These are phyloP conservation scores for Halcyon malimbica DNA, from an alignment of 2,113 vertebrate species.

Conservation along the genomic window DNA sequence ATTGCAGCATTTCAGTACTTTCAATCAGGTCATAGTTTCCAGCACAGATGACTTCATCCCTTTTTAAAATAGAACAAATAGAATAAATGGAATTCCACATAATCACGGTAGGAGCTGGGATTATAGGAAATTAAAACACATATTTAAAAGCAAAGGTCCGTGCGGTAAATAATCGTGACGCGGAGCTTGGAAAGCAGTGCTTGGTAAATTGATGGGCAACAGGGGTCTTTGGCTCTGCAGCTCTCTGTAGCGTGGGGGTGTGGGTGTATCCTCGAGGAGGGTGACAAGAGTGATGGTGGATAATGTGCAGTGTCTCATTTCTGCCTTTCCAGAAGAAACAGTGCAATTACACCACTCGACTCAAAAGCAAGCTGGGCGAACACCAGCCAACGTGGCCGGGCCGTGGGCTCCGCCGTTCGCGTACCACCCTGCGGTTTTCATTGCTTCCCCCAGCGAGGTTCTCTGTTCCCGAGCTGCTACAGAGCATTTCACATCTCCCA, in stretches of 20 bases:
- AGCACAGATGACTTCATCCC: slow-evolving; percentile 76
- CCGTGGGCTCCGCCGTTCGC: not conserved
- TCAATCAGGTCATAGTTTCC: slow-evolving; percentile 79
- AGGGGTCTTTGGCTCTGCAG: not conserved
- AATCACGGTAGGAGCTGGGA: slow-evolving; percentile 61
- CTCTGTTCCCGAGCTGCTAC: slow-evolving; percentile 2
- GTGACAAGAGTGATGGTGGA: slow-evolving; percentile 29
- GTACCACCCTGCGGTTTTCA: not conserved
- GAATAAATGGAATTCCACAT: slow-evolving; percentile 79
- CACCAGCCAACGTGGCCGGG: not conserved
- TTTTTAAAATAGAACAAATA: slow-evolving; percentile 77
- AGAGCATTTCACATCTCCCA: slow-evolving; percentile 43
- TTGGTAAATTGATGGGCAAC: not conserved
- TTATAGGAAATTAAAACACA: slow-evolving; percentile 77
- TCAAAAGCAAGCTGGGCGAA: accelerated
- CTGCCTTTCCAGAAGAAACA: slow-evolving; percentile 6
- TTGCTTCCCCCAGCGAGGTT: not conserved
- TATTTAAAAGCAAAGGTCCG: slow-evolving; percentile 56
- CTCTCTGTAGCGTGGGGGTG: not conserved
- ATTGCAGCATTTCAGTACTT: slow-evolving; percentile 70
- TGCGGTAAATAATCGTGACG: slow-evolving; percentile 47
- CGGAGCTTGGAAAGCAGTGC: slow-evolving; percentile 13
- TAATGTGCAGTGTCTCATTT: not conserved
- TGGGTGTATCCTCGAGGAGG: slow-evolving; percentile 4
- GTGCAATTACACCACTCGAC: not conserved